Base-by-base conservation (phyloP, 2,797 vertebrate species). In the Pterois miles region DNA sequence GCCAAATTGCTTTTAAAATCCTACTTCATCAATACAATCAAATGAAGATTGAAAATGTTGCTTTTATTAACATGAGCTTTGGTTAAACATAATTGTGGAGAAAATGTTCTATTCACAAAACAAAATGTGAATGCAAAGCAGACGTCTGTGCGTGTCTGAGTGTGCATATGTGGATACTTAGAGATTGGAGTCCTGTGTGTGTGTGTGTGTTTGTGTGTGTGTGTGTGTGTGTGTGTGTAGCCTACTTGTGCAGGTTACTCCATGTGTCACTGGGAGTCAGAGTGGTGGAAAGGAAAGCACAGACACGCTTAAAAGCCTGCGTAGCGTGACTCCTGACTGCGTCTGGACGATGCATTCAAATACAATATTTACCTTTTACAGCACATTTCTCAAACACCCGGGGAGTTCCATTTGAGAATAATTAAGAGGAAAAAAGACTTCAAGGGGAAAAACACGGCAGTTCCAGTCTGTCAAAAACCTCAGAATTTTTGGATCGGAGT, bases 341-440 rank as follows among this genome's bases (percentile, higher is more conserved):
- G 83, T 83, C 90, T 92, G 92, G 89, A 84, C 80, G 75, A 87
- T 91, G 91, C 87, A 80, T 93, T 94, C 88, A 93, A 84, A 90
- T 89, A 88, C 89, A 94, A 90, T 94, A 91, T 95, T 94, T 93
- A 94, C 89, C 75, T 93, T 94, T 90, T 87, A 50, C 91, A 80
- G 92, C 84, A 89, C 87, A 86, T 91, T 93, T 91, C 87, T 91
- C 86, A 93, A 93, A 93, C 91, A 88, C 82, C 78, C 87, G 46
- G 34, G 71, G 83, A 87, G 71, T 54, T 76, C 81, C 89, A 88
- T 92, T 91, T 91, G 86, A 85, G 73, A 91, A 89, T 87, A 92
- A 93, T 94, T 91, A 90, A 72, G 81, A 86, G 66, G 66, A 12
- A 72, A 82, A 86, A 80, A 83, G 65, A 87, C 76, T 91, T 88